phyloP scores from a whole-genome alignment of 1,140 invertebrate species.

The Drosophila asahinai region DNA sequence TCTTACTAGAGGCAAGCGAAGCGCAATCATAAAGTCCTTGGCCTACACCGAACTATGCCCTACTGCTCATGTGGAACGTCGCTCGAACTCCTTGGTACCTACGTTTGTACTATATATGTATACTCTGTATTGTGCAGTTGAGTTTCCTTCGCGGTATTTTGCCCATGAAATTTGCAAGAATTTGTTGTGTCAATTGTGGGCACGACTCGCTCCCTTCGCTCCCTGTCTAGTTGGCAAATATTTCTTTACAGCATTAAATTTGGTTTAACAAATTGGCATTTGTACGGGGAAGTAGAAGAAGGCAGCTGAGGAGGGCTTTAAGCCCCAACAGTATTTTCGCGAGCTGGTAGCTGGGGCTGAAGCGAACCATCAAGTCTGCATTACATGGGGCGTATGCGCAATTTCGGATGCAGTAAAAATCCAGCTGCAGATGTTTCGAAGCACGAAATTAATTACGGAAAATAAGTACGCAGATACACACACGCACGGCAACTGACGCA shows the following conservation, averaged over 20 bases:
- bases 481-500: conserved; percentile 12
- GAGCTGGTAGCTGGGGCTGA: conserved; percentile 26
- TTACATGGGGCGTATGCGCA: conserved; percentile 70
- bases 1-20: not conserved
- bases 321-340: conserved; percentile 36
- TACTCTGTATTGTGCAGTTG: conserved; percentile 46
- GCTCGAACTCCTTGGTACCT: conserved; percentile 25
- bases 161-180: conserved; percentile 67
- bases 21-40: conserved; percentile 4
- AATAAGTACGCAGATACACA: conserved; percentile 46
- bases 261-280: conserved; percentile 65
- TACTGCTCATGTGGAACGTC: conserved; percentile 43
- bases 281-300: conserved; percentile 29
- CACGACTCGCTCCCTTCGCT: conserved; percentile 3
- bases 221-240: conserved; percentile 51
- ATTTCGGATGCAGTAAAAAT: conserved; percentile 80
- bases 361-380: conserved; percentile 71
- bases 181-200: conserved; percentile 72
- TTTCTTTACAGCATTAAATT: conserved; percentile 65
- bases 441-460: conserved; percentile 80
- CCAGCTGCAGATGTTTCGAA: conserved; percentile 79
- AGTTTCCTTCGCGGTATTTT: conserved; percentile 41
- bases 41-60: conserved; percentile 6
- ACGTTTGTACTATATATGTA: conserved; percentile 29
- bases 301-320: conserved; percentile 24